Conservation (phyloP, 2,113 vertebrate genomes). For the Gambusia holbrooki region DNA sequence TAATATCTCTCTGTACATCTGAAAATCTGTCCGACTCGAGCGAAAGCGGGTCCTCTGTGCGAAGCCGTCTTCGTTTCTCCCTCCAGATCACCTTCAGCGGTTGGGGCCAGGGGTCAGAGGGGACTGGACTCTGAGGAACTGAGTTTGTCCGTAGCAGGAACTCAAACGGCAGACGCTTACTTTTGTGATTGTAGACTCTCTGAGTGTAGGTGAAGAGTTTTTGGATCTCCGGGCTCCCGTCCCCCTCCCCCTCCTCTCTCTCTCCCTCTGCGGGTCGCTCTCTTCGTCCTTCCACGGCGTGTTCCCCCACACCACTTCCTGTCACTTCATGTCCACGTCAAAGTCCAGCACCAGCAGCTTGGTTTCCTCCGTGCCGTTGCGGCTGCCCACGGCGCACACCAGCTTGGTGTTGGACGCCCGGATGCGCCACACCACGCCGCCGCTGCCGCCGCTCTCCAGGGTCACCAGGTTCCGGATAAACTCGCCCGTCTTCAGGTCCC, state of each 20-base stretch:
- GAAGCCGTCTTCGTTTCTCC: slow-evolving; percentile 82
- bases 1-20: slow-evolving; percentile 80
- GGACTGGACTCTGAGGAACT: slow-evolving; percentile 38
- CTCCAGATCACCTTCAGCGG: slow-evolving; percentile 29
- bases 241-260: slow-evolving; percentile 15
- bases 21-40: slow-evolving; percentile 88
- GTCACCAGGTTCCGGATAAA: slow-evolving; percentile 99
- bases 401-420: slow-evolving; percentile 99
- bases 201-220: slow-evolving; percentile 51
- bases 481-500: slow-evolving; percentile 99
- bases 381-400: slow-evolving; percentile 97
- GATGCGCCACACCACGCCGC: slow-evolving; percentile 98
- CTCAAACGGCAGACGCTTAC: slow-evolving; percentile 26
- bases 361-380: slow-evolving; percentile 99
- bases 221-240: slow-evolving; percentile 31
- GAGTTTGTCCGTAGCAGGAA: slow-evolving; percentile 62
- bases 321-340: slow-evolving; percentile 99
- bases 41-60: slow-evolving; percentile 85
- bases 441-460: slow-evolving; percentile 97
- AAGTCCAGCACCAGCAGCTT: slow-evolving; percentile 99
- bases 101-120: slow-evolving; percentile 23
- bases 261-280: slow-evolving; percentile 17
- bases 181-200: slow-evolving; percentile 30
- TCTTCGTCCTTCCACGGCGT: slow-evolving; percentile 67
- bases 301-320: neutral